Conservation (phyloP, 2,888 invertebrate species). For the Crepidodera aurea region DNA sequence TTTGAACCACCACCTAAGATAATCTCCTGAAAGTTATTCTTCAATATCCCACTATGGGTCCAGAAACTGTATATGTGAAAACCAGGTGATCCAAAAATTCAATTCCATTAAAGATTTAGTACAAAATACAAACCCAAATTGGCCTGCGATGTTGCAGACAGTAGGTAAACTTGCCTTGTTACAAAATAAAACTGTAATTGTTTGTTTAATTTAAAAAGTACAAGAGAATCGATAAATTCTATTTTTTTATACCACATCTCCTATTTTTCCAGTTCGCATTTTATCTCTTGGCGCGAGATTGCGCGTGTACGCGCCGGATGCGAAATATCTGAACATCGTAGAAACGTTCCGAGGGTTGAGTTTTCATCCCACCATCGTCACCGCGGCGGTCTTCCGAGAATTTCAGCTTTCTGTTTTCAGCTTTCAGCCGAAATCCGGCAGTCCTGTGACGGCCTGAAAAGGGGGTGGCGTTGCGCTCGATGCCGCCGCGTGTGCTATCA, state of each 20-base stretch:
- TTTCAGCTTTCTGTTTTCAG: slow-evolving; percentile 3
- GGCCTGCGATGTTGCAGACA: too few species aligned
- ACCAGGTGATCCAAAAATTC: too few species aligned
- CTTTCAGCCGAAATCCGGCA: slow-evolving; percentile 6
- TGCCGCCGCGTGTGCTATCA: slow-evolving; percentile 8
- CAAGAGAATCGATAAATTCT: not conserved
- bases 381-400: slow-evolving; percentile 3
- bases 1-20: too few species aligned
- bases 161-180: too few species aligned
- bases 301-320: slow-evolving; percentile 1
- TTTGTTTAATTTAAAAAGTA: too few species aligned
- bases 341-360: slow-evolving; percentile 3
- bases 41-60: too few species aligned
- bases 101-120: too few species aligned
- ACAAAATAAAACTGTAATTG: too few species aligned
- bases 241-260: not conserved
- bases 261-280: not conserved
- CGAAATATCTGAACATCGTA: not conserved
- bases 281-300: not conserved
- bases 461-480: slow-evolving; percentile 1
- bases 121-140: too few species aligned
- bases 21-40: too few species aligned
- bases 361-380: slow-evolving; percentile 14
- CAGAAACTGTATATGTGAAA: too few species aligned
- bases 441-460: slow-evolving; percentile 7